Evolutionary conservation across 2,797 vertebrate species (phyloP).

Genomic region (Botia almorhae): DNA sequence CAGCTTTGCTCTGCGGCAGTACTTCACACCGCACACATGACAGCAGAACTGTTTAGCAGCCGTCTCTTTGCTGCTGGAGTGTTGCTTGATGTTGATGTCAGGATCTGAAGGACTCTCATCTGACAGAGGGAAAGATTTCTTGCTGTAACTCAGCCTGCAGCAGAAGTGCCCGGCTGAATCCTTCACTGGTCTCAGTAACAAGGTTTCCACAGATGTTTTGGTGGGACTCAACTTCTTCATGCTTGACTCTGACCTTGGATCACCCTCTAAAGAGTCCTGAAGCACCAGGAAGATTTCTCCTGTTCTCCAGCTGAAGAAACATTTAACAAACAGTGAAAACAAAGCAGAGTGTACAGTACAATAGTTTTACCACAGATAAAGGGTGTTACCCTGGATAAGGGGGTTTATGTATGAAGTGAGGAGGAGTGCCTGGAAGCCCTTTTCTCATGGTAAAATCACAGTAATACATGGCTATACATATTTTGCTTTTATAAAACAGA

Average conservation of each 20-base stretch:
- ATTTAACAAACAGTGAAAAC: background rate
- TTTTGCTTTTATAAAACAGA: no score
- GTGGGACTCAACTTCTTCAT: background rate
- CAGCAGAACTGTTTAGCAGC: background rate
- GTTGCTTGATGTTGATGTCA: background rate
- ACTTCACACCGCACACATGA: conserved; percentile 35
- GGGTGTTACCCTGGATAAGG: no score
- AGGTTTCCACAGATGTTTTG: background rate
- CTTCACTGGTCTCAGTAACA: conserved; percentile 19
- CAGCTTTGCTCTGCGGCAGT: background rate
- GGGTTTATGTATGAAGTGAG: no score
- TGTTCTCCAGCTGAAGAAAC: background rate
- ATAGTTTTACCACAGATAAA: background rate
- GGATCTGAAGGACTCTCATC: background rate
- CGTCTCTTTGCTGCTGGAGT: background rate
- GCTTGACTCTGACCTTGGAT: background rate
- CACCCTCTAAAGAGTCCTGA: background rate
- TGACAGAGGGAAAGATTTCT: background rate
- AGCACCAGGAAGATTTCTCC: background rate
- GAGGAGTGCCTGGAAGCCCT: no score
- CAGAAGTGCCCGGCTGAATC: conserved; percentile 13
- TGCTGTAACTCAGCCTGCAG: background rate
- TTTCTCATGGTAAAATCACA: background rate
- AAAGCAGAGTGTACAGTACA: background rate
- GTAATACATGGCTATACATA: no score